Conservation (phyloP, 2,113 vertebrate species). For the Dipodomys ordii region DNA sequence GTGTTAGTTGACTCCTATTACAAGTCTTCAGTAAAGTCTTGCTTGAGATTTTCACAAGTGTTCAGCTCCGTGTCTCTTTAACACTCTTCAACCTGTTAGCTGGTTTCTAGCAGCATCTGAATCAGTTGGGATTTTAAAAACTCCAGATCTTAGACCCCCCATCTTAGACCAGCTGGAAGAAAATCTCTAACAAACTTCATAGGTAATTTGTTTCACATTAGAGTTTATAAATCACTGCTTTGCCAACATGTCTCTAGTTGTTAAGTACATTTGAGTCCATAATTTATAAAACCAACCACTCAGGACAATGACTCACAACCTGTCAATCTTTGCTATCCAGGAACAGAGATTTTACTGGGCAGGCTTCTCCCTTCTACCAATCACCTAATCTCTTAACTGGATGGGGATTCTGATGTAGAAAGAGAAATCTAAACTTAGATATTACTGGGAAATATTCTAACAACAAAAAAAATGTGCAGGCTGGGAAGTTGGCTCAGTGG, state of each 20-base stretch:
- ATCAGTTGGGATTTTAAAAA: neutral
- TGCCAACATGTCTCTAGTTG: neutral
- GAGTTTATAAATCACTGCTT: neutral
- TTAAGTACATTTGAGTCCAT: neutral
- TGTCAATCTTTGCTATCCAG: neutral
- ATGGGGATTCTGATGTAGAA: neutral
- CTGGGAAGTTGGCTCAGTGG: too few relatives aligned
- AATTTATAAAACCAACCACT: neutral
- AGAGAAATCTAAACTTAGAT: neutral
- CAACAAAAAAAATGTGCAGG: neutral
- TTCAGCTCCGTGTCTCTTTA: constrained; percentile 16
- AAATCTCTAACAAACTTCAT: constrained; percentile 23
- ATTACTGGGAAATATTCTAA: neutral
- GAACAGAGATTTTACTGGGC: neutral
- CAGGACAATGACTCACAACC: neutral
- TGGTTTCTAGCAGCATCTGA: neutral
- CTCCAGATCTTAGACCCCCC: neutral
- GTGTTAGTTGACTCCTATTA: neutral
- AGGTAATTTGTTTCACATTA: neutral
- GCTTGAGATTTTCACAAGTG: neutral
- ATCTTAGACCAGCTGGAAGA: neutral
- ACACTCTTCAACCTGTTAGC: neutral
- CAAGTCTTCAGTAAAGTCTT: constrained; percentile 16
- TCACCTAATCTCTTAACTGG: neutral
- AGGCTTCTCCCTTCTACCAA: neutral